These are phyloP conservation scores for Polyergus mexicanus DNA, from an alignment of 1,140 invertebrate genomes.

Conservation along the genomic window DNA sequence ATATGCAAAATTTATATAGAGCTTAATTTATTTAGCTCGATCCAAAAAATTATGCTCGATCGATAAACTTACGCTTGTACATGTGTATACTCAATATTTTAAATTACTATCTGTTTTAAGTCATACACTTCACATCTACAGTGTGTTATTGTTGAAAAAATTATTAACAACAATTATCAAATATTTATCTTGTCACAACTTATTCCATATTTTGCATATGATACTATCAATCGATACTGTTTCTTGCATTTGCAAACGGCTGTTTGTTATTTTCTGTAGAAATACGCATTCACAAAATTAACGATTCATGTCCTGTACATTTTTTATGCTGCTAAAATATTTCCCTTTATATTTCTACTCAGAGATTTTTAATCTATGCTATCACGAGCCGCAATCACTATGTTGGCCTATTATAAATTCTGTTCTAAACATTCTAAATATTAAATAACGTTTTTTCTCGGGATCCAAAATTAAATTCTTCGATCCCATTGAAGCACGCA, in stretches of 20 bases:
- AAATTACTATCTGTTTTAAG: neutral
- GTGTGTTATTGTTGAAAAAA: neutral
- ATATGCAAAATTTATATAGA: neutral
- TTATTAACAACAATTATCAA: neutral
- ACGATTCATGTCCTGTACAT: neutral
- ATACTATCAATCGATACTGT: neutral
- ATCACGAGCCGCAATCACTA: neutral
- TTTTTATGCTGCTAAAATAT: neutral
- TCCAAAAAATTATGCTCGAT: neutral
- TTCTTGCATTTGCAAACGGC: conserved; percentile 3
- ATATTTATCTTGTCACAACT: conserved; percentile 17
- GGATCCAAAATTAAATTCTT: neutral
- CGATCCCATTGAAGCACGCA: neutral
- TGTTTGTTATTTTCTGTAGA: neutral
- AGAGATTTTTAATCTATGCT: neutral
- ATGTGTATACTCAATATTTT: neutral
- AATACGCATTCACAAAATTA: neutral
- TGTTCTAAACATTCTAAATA: neutral
- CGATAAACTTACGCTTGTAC: neutral
- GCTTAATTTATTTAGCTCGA: neutral
- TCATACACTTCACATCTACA: neutral
- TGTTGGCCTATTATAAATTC: neutral
- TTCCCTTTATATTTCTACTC: neutral
- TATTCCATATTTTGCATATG: neutral
- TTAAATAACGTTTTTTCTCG: conserved; percentile 9